Percentiles rank a stretch among this genome's conserved stretches.
These are phyloP conservation scores for Sesamia inferens DNA, from an alignment of 2,888 invertebrate species.

Conservation along the genomic window DNA sequence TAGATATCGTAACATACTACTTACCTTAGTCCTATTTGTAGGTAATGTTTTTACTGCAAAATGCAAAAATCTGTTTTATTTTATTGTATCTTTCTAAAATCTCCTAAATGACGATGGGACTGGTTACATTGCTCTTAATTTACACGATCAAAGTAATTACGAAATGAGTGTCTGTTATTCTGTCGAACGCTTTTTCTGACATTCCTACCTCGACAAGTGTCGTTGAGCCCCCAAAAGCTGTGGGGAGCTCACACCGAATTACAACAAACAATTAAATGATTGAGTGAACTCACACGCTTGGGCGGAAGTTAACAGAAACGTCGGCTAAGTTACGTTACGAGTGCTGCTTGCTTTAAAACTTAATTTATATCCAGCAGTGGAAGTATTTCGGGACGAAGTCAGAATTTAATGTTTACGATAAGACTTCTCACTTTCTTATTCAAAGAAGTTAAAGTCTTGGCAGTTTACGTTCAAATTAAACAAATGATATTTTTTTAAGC, in stretches of 20 bases:
- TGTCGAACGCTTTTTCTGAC: conserved; percentile 16
- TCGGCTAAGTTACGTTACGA: conserved; percentile 15
- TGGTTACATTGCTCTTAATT: not conserved
- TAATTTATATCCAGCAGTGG: not conserved
- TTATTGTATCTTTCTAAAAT: no score
- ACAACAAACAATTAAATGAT: conserved; percentile 46
- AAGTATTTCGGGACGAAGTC: no score
- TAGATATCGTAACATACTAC: no score
- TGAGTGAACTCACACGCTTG: conserved; percentile 19
- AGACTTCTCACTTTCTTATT: not conserved
- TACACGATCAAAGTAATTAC: not conserved
- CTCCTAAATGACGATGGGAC: not conserved
- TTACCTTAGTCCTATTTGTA: no score
- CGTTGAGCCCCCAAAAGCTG: conserved; percentile 8
- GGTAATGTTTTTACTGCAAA: no score
- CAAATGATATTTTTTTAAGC: conserved; percentile 11
- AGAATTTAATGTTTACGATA: not conserved
- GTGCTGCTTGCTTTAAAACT: conserved; percentile 12
- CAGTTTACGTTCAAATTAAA: conserved; percentile 7
- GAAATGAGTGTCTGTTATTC: not conserved
- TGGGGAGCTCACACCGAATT: conserved; percentile 22
- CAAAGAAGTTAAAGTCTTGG: conserved; percentile 6
- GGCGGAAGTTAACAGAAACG: not conserved
- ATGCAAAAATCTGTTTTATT: no score
- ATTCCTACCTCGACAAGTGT: conserved; percentile 1